These are phyloP conservation scores for Leucophora obtusa DNA, from an alignment of 2,888 invertebrate genomes.

Conservation along the genomic window DNA sequence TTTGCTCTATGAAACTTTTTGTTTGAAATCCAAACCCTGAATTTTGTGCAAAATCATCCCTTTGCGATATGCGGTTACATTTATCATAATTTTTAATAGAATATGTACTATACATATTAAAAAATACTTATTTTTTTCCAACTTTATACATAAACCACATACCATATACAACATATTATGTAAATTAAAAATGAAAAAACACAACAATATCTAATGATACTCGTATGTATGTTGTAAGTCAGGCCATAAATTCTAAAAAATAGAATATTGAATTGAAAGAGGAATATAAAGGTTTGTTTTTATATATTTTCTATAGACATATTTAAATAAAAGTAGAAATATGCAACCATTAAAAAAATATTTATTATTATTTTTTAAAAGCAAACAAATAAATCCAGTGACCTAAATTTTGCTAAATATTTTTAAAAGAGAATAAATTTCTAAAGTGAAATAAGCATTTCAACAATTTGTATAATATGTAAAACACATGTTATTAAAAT, in stretches of 20 bases:
- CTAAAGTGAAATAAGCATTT: neutral
- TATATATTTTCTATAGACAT: slow-evolving; percentile 3
- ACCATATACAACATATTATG: slow-evolving; percentile 49
- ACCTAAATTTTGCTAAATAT: slow-evolving; percentile 25
- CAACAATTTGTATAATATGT: slow-evolving; percentile 1
- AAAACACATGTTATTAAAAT: slow-evolving; percentile 37
- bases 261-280: slow-evolving; percentile 1
- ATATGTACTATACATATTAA: slow-evolving; percentile 42
- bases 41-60: slow-evolving; percentile 5
- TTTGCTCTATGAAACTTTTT: too few species aligned
- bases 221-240: neutral
- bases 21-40: slow-evolving; percentile 16
- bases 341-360: neutral
- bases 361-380: neutral
- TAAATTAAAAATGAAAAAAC: slow-evolving; percentile 51
- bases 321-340: slow-evolving; percentile 5
- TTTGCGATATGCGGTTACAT: slow-evolving; percentile 51
- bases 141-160: neutral
- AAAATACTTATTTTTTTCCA: slow-evolving; percentile 27
- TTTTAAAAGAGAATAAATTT: neutral
- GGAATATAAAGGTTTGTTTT: neutral
- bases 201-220: slow-evolving; percentile 1
- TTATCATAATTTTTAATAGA: slow-evolving; percentile 60
- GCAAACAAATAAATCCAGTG: slow-evolving; percentile 25
- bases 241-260: neutral